A percentile compares a stretch with the other conserved stretches of the same genome.
phyloP scores from a whole-genome alignment of 2,888 invertebrate genomes.

The Rhodophaea formosa region DNA sequence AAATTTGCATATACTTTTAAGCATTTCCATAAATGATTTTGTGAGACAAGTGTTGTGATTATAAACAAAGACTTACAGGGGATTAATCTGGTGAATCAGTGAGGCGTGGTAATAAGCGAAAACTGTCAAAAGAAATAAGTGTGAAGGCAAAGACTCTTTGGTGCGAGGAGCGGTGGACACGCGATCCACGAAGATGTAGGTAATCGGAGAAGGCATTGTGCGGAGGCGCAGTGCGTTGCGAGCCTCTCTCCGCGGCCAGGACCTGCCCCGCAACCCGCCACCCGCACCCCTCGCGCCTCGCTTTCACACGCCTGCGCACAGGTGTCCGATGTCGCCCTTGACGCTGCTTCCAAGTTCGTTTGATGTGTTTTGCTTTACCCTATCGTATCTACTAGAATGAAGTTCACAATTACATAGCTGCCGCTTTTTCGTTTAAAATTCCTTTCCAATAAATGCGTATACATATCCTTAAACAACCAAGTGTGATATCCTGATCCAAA shows the following conservation, averaged over 20 bases:
- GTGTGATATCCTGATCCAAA: no score
- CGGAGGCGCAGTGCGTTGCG: slow-evolving; percentile 74
- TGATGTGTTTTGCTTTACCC: slow-evolving; percentile 34
- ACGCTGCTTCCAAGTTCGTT: slow-evolving; percentile 64
- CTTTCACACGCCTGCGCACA: slow-evolving; percentile 79
- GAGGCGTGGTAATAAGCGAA: slow-evolving; percentile 59
- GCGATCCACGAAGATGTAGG: slow-evolving; percentile 73
- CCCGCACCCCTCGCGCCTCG: slow-evolving; percentile 39
- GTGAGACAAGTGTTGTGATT: slow-evolving; percentile 32
- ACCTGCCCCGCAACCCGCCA: slow-evolving; percentile 33
- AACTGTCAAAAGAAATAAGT: slow-evolving; percentile 70
- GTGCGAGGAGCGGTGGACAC: slow-evolving; percentile 52
- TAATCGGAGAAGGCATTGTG: slow-evolving; percentile 78
- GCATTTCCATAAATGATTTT: slow-evolving; percentile 2
- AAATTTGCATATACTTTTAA: slow-evolving; percentile 7
- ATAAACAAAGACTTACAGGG: slow-evolving; percentile 40
- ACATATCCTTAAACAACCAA: no score
- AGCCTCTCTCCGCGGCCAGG: slow-evolving; percentile 31
- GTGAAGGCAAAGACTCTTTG: slow-evolving; percentile 51
- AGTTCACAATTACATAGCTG: slow-evolving; percentile 1
- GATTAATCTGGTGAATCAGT: slow-evolving; percentile 53
- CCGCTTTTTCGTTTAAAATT: no score
- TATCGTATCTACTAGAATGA: not conserved
- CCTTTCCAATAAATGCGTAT: no score
- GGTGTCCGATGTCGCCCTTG: slow-evolving; percentile 79